Evolutionary conservation across 92 coral and sea anemone species (phyloP), one percentile per base, ranked within the genome.

Genomic region (Epizoanthus rinbou): DNA sequence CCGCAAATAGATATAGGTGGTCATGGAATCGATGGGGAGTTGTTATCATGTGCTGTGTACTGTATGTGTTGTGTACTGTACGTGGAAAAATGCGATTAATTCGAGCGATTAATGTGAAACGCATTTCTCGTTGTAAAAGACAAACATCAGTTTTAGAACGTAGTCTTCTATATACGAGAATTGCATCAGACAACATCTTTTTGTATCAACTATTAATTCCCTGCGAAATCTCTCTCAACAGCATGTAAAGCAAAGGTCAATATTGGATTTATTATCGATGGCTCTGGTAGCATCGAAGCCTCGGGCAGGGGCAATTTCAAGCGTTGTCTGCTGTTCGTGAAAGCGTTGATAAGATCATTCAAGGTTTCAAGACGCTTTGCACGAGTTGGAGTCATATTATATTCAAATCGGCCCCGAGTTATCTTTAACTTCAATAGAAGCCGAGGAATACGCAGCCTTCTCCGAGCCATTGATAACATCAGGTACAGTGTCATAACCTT

Each of bases 271-370:
- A 11, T 76, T 41, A 39, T 76, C 63, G 82, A 76, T 64, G 82
- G 82, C 64, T 76, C 82, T 10, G 68, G 69, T 19, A 60, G 69
- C 64, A 60, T 76, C 15, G 76, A 71, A 71, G 76, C 76, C 3
- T 16, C 76, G 6, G 82, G 82, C 14, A 60, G 56, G 4, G 64
- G 35, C 22, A 76, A 76, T 11, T 76, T 76, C 57, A 35, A 76
- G 23, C 82, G 82, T 54, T 76, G 82, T 16, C 69, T 76, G 22
- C 45, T n/a, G 19, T 76, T 76, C 68, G 82, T 60, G 37, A 31
- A 60, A 59, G 70, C 82, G 19, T 25, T 76, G 69, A 9, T 62
- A 17, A 69, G 64, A 21, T 76, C 82, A 25, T 76, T 76, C 41
- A 76, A 76, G 69, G 23, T 76, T 10, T 76, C 82, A 24, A 60